Evolutionary conservation across 2,113 vertebrate genomes (phyloP), one percentile per base, ranked within the genome.

Genomic region (Osmerus eperlanus): DNA sequence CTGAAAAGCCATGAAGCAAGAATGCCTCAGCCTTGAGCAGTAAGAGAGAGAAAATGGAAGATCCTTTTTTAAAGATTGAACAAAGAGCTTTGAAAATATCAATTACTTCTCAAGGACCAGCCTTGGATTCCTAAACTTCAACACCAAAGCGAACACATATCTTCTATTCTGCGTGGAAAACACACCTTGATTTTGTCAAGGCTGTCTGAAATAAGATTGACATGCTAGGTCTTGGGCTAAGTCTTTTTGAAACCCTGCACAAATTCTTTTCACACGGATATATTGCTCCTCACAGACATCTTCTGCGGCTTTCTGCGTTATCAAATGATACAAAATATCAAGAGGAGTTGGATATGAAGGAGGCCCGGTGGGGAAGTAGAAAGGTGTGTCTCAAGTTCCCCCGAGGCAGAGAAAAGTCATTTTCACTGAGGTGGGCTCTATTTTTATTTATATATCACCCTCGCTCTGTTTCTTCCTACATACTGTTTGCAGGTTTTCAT

Each of bases 391-490:
- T 91, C 84, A 82, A 86, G 89, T 88, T 88, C 86, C 92, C 91
- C 78, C 77, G 88, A 86, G 91, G 90, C 90, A 87, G 87, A 83
- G 87, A 84, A 91, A 93, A 91, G 90, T 91, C 87, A 94, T 92
- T 91, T 91, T 84, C 86, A 81, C 76, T 60, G 82, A 90, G 89
- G 85, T 87, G 90, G 84, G 79, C 70, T 79, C 88, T 90, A 91
- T 92, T 91, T 93, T 90, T 93, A 92, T 93, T 92, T 92, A 92
- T 91, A 89, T 85, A 83, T 83, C 87, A 89, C 84, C 79, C 77
- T 77, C 81, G 85, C 91, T 91, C 89, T 92, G 90, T 91, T 91
- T 91, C 91, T 87, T 86, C 86, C 85, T 88, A 90, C 88, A 83
- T 86, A 91, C 90, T 90, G 89, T 92, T 92, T 91, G 88, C 86